Evolutionary conservation across 2,888 invertebrate genomes (phyloP).

Genomic region (Tetragonula carbonaria): DNA sequence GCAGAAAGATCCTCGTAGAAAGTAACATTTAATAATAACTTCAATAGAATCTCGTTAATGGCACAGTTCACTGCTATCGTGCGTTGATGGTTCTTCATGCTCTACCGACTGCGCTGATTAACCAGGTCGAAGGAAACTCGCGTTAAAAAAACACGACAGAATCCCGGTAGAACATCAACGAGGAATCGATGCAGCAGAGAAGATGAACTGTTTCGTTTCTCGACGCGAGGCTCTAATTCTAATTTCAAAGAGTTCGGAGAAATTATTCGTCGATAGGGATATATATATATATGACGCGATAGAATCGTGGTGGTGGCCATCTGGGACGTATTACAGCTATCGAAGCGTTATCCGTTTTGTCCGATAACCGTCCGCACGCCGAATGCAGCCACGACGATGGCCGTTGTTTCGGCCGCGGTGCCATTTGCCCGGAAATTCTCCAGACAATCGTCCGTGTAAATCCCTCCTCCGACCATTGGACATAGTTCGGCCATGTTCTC

Average conservation of each 20-base stretch:
- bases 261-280: constrained; percentile 7
- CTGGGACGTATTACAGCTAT: constrained; percentile 28
- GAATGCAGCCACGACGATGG: constrained; percentile 14
- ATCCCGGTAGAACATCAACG: not conserved
- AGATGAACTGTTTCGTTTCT: not conserved
- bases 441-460: constrained; percentile 43
- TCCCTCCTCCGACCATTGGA: not conserved
- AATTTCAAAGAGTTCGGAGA: not conserved
- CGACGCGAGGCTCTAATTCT: not conserved
- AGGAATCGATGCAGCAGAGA: not conserved
- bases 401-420: constrained; percentile 16
- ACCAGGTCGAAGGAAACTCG: not conserved
- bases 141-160: not conserved
- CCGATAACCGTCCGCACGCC: constrained; percentile 38
- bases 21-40: not conserved
- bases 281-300: not conserved
- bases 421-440: constrained; percentile 51
- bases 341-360: constrained; percentile 29
- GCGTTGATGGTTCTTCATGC: not conserved
- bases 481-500: not conserved
- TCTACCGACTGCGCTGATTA: not conserved
- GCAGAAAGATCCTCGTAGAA: not conserved
- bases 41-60: not conserved
- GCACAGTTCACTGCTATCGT: not conserved
- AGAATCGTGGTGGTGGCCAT: constrained; percentile 15